These are phyloP conservation scores for Dusona sp. DNA, from an alignment of 2,888 invertebrate species.

Conservation along the genomic window DNA sequence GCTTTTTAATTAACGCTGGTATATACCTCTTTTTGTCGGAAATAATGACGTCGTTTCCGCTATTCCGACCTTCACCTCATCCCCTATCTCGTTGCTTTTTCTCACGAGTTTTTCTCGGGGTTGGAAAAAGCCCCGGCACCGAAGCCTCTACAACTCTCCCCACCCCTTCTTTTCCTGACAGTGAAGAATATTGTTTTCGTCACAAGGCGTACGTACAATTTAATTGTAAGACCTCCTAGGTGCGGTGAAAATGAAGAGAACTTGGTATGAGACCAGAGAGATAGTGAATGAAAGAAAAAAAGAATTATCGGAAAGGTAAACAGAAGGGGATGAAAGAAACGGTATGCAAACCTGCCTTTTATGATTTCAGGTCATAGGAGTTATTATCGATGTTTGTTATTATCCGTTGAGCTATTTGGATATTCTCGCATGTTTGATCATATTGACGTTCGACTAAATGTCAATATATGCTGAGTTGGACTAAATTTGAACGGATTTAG, in stretches of 20 bases:
- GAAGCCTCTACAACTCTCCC: conserved; percentile 6
- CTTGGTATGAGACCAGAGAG: conserved; percentile 32
- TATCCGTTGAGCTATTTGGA: too few relatives aligned
- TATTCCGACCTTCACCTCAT: conserved; percentile 32
- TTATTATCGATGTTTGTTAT: not conserved
- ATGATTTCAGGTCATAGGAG: not conserved
- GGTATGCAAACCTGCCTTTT: not conserved
- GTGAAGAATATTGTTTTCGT: conserved; percentile 72
- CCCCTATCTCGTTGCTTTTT: not conserved
- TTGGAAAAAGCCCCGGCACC: conserved; percentile 21
- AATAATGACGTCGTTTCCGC: conserved; percentile 68
- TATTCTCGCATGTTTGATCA: conserved; percentile 2
- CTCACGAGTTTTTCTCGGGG: not conserved
- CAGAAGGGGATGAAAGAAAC: not conserved
- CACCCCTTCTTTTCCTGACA: conserved; percentile 17
- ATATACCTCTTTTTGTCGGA: conserved; percentile 62
- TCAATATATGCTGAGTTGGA: not conserved
- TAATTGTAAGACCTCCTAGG: conserved; percentile 67
- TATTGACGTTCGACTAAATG: not conserved
- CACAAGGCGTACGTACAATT: conserved; percentile 68
- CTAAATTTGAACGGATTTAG: not conserved
- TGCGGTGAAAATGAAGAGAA: conserved; percentile 62
- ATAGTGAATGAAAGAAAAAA: not conserved
- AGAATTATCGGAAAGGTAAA: not conserved
- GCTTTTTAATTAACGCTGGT: conserved; percentile 69